Percentiles rank a stretch among this genome's conserved stretches.
Evolutionary conservation across 2,797 vertebrate species (phyloP).

Genomic region (Xiphophorus birchmanni): DNA sequence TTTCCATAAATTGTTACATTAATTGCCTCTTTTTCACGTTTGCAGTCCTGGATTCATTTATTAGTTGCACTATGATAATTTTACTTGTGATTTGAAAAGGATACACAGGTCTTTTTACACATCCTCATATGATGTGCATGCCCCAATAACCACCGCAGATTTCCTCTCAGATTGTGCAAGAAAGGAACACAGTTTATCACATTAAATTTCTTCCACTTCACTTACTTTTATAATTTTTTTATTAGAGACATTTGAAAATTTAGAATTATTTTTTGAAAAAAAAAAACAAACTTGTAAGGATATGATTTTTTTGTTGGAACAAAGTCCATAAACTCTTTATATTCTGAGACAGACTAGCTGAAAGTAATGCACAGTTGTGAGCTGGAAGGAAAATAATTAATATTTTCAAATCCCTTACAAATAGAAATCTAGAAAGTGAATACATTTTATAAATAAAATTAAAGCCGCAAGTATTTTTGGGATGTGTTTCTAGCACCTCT

Average conservation of each 20-base stretch:
- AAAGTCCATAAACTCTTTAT: not conserved
- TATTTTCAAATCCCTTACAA: not conserved
- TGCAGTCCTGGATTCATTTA: conserved; percentile 45
- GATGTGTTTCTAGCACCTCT: not conserved
- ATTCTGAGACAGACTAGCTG: not conserved
- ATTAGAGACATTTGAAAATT: not conserved
- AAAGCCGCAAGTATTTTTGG: not conserved
- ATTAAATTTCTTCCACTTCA: not conserved
- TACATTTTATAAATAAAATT: not conserved
- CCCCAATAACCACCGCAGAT: conserved; percentile 16
- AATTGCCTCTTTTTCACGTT: conserved; percentile 45
- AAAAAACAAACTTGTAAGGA: not conserved
- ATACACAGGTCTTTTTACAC: conserved; percentile 2
- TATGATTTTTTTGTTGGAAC: not conserved
- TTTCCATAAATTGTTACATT: conserved; percentile 33
- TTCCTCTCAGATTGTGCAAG: conserved; percentile 8
- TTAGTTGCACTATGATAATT: conserved; percentile 36
- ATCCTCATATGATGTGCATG: conserved; percentile 12
- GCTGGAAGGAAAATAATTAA: not conserved
- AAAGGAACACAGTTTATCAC: conserved; percentile 1
- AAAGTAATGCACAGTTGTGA: not conserved
- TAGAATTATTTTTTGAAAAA: not conserved
- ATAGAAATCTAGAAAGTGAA: not conserved
- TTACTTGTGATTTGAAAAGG: conserved; percentile 24
- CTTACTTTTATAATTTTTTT: not conserved